Evolutionary conservation across 37 sponge, comb jelly and placozoan species (phyloP), one percentile per base, ranked within the genome.

Genomic region (Mnemiopsis leidyi): DNA sequence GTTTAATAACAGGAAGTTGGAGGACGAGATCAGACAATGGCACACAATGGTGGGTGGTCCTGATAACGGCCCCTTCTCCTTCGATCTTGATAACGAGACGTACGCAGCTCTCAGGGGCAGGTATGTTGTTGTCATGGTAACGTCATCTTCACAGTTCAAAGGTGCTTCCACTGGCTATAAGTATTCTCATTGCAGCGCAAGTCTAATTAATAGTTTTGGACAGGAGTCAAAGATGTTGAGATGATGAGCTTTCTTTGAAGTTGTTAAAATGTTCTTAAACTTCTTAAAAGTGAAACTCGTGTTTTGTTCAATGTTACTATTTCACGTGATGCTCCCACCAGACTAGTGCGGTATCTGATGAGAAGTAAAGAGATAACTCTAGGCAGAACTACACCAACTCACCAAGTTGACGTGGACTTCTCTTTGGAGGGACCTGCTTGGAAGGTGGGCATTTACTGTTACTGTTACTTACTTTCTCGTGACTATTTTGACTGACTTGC

Each of bases 21-120:
- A 85, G 29, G 90, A 85, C 25, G 90, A 85, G 61, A 85, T 85
- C 30, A 28, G 61, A 39, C 90, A 85, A 26, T 85, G 90, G 90
- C 90, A 85, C 90, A 85, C 90, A 25, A 85, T 85, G 90, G 90
- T 85, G 3, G 90, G 90, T 0, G 90, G 90, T 23, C 90, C 90
- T 39, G 90, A 85, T 33, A 38, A 85, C n/a, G 90, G 90, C 0
- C 90, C 90, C 28, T 85, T 85, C 90, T 85, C 90, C 1, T 85
- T 85, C 61, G 90, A 85, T 13, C 90, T 85, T 29, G 90, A 85
- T 29, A 85, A 85, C 29, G 90, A 85, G 61, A 85, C 90, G 3
- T 85, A 32, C 30, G 90, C 90, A 3, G 90, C 90, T 25, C 90
- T 85, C 3, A 18, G 90, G 26, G 90, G 90, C 23, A 38, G 90